Conservation (phyloP, 2,113 vertebrate genomes). For the Poeciliopsis turrubarensis region DNA sequence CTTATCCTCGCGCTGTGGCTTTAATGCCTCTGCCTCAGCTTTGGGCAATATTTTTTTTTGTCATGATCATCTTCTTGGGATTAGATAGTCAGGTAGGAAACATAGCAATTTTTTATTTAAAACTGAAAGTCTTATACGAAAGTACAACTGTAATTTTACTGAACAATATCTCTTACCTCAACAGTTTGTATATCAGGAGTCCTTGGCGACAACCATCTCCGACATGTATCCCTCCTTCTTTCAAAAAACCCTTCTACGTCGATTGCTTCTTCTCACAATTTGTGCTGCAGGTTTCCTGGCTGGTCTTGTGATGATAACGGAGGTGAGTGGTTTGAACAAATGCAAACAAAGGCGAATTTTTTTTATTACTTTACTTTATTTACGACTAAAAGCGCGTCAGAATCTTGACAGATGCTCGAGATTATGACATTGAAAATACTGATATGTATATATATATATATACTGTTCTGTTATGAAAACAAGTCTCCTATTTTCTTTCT, state of each 20-base stretch:
- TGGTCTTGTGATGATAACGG: conserved; percentile 80
- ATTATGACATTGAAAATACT: too few species aligned
- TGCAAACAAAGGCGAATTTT: too few species aligned
- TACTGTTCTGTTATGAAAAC: too few species aligned
- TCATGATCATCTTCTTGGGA: conserved; percentile 82
- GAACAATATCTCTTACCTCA: conserved; percentile 13
- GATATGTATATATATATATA: too few species aligned
- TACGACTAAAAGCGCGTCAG: too few species aligned
- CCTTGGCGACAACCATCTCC: conserved; percentile 76
- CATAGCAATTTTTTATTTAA: neutral
- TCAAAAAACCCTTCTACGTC: conserved; percentile 63
- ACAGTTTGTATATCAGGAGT: conserved; percentile 80
- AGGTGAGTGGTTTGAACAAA: conserved; percentile 62
- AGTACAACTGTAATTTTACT: neutral
- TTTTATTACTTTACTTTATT: too few species aligned
- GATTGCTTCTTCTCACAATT: conserved; percentile 78
- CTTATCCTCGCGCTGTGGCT: conserved; percentile 80
- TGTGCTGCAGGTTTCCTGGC: conserved; percentile 70
- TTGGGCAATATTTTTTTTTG: conserved; percentile 82
- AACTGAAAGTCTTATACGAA: neutral
- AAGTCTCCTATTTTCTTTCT: too few species aligned
- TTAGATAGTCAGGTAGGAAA: conserved; percentile 80
- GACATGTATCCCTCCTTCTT: conserved; percentile 81
- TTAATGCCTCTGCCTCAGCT: conserved; percentile 82
- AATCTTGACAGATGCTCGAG: too few species aligned